Evolutionary conservation across 2,888 invertebrate genomes (phyloP).

Genomic region (Nineta flava): DNA sequence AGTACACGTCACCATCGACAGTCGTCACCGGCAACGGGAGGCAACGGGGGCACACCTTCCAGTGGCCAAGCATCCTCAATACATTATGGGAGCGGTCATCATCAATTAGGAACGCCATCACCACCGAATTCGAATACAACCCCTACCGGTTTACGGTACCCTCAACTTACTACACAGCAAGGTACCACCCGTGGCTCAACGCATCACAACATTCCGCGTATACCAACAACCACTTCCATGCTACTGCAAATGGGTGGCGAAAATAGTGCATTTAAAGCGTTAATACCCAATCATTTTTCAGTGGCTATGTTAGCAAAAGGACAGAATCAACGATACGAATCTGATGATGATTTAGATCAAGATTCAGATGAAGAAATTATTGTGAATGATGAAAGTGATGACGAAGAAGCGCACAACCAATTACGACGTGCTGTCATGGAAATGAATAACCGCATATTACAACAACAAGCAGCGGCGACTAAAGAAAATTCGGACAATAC

Average conservation of each 20-base stretch:
- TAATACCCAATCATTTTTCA: conserved; percentile 36
- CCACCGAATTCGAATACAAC: conserved; percentile 32
- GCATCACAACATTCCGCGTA: conserved; percentile 26
- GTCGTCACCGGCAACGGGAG: conserved; percentile 16
- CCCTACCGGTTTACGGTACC: conserved; percentile 14
- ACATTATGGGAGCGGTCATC: background rate
- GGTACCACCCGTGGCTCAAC: conserved; percentile 51
- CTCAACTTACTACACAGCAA: conserved; percentile 28
- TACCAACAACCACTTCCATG: conserved; percentile 23
- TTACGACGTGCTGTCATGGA: conserved; percentile 16
- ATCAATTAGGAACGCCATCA: conserved; percentile 29
- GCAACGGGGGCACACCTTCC: background rate
- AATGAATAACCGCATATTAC: conserved; percentile 28
- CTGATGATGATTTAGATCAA: conserved; percentile 26
- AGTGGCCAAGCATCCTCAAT: background rate
- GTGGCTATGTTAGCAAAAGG: conserved; percentile 38
- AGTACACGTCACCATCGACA: conserved; percentile 19
- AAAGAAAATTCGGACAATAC: conserved; percentile 8
- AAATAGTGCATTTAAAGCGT: conserved; percentile 73
- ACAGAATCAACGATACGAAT: conserved; percentile 32
- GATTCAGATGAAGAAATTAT: conserved; percentile 70
- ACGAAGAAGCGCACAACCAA: conserved; percentile 34
- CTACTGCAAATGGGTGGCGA: conserved; percentile 65
- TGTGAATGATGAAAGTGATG: conserved; percentile 63
- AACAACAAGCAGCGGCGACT: conserved; percentile 29